A percentile compares a stretch with the other conserved stretches of the same genome.
Evolutionary conservation across 2,888 invertebrate genomes (phyloP).

Genomic region (Oconnorella tubifera): DNA sequence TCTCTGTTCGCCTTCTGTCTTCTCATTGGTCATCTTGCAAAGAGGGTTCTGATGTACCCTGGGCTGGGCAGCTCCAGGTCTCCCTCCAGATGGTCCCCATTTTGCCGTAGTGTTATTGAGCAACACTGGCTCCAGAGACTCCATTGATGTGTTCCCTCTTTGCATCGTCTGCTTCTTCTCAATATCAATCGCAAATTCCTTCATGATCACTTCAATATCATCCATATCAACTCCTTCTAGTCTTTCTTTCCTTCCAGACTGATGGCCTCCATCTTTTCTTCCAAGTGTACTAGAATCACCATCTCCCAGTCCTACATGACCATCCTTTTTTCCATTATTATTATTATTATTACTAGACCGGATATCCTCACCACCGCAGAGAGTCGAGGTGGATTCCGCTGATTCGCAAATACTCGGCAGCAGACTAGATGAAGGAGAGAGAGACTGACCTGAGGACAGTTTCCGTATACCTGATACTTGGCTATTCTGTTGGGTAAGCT

Average conservation of each 20-base stretch:
- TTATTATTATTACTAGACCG: too few species aligned
- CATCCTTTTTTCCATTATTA: too few species aligned
- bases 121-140: background rate
- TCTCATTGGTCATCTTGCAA: background rate
- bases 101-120: background rate
- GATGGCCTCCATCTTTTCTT: too few species aligned
- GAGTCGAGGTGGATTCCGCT: background rate
- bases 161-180: background rate
- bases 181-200: conserved; percentile 8
- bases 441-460: background rate
- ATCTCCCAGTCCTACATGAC: too few species aligned
- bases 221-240: too few species aligned
- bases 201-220: conserved; percentile 19
- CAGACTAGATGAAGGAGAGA: background rate
- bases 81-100: background rate
- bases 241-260: too few species aligned
- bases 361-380: background rate
- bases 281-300: too few species aligned
- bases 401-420: background rate
- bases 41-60: background rate
- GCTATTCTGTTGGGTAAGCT: background rate
- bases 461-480: background rate
- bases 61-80: background rate
- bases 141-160: background rate
- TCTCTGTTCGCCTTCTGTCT: background rate